Evolutionary conservation across 1,140 invertebrate species (phyloP).

Genomic region (Delia radicum): DNA sequence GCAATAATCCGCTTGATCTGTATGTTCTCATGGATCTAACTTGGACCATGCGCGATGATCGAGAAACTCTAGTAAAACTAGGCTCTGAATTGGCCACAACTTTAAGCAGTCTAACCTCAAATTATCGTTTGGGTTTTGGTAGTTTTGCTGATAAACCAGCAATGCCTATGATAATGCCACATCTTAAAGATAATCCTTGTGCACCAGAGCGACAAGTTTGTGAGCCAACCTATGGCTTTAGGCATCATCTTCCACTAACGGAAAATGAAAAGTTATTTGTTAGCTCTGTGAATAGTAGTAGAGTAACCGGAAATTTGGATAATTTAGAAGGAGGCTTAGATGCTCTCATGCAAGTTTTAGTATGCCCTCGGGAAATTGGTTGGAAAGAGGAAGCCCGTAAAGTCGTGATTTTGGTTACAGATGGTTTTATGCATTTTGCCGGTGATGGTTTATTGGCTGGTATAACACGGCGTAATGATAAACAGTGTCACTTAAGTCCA

Average conservation of each 20-base stretch:
- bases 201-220: slow-evolving; percentile 56
- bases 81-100: slow-evolving; percentile 65
- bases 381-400: slow-evolving; percentile 63
- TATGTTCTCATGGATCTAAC: slow-evolving; percentile 92
- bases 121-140: slow-evolving; percentile 82
- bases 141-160: slow-evolving; percentile 83
- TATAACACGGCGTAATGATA: slow-evolving; percentile 58
- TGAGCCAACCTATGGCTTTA: slow-evolving; percentile 69
- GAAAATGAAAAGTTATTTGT: slow-evolving; percentile 61
- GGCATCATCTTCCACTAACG: slow-evolving; percentile 68
- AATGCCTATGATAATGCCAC: slow-evolving; percentile 71
- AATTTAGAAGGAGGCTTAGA: slow-evolving; percentile 97
- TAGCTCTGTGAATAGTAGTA: slow-evolving; percentile 62
- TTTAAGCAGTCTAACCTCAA: slow-evolving; percentile 74
- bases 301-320: slow-evolving; percentile 94
- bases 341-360: slow-evolving; percentile 97
- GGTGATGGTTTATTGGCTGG: slow-evolving; percentile 63
- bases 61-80: slow-evolving; percentile 74
- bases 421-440: slow-evolving; percentile 66
- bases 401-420: slow-evolving; percentile 64
- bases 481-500: slow-evolving; percentile 60
- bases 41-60: slow-evolving; percentile 85
- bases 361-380: slow-evolving; percentile 73
- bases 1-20: slow-evolving; percentile 88
- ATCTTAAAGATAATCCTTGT: slow-evolving; percentile 61